Conservation (phyloP, 2,113 vertebrate species). For the Cyanoderma ruficeps region DNA sequence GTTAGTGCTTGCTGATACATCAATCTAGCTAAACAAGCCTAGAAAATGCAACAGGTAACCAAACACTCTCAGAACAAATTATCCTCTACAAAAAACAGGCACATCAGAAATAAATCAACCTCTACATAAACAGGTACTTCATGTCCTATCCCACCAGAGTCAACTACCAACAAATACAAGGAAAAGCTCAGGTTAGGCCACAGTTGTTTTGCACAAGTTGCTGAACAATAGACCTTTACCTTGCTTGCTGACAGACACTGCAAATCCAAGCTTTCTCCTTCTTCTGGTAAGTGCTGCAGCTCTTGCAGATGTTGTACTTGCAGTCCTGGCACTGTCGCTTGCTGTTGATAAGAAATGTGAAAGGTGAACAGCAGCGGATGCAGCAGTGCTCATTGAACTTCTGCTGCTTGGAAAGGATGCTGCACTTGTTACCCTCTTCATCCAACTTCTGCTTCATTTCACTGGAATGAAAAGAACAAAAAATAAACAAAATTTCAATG, state of each 20-base stretch:
- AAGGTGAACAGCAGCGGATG: conserved; percentile 94
- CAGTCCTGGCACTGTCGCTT: conserved; percentile 90
- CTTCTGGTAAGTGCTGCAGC: conserved; percentile 89
- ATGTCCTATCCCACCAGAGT: not conserved
- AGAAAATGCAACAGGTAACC: not conserved
- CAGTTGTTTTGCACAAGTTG: not conserved
- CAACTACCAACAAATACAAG: conserved; percentile 17
- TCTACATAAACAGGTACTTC: not conserved
- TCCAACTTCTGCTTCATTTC: conserved; percentile 95
- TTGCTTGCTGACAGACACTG: conserved; percentile 90
- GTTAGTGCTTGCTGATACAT: not conserved
- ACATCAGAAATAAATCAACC: not conserved
- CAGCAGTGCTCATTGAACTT: conserved; percentile 95
- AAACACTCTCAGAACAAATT: not conserved
- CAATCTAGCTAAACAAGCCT: not conserved
- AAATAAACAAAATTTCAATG: not conserved
- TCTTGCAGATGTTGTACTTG: conserved; percentile 93
- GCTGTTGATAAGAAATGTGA: conserved; percentile 94
- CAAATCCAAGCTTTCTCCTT: conserved; percentile 90
- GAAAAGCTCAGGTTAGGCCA: not conserved
- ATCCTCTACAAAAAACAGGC: not conserved
- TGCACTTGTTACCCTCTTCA: conserved; percentile 93
- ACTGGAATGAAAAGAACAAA: conserved; percentile 65
- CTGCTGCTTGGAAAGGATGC: conserved; percentile 90
- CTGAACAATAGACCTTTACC: conserved; percentile 69